phyloP scores from a whole-genome alignment of 92 coral and sea anemone species.

The Chrysogorgia sp. region DNA sequence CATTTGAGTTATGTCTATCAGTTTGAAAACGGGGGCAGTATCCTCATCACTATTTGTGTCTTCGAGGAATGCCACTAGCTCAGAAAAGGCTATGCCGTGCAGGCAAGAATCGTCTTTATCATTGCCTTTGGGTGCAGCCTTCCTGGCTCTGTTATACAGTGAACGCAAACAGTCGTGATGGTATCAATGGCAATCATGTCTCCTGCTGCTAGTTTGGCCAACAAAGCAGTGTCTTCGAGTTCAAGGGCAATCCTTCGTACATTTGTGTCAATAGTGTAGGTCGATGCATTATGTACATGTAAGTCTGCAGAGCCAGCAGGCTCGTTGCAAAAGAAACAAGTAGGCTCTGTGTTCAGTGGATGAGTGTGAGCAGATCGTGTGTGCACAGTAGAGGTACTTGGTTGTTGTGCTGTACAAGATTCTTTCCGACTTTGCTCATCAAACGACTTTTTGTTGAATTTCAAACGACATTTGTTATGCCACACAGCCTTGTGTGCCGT shows the following conservation, averaged over 20 bases:
- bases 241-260: too few species aligned
- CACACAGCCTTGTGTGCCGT: constrained; percentile 42
- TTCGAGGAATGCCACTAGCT: constrained; percentile 52
- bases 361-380: constrained; percentile 34
- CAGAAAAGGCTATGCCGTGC: constrained; percentile 56
- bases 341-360: constrained; percentile 30
- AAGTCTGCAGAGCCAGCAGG: constrained; percentile 37
- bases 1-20: constrained; percentile 46
- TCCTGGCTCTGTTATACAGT: constrained; percentile 52
- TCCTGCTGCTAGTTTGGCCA: constrained; percentile 56
- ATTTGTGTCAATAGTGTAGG: constrained; percentile 38
- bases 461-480: constrained; percentile 25
- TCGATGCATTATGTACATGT: constrained; percentile 32
- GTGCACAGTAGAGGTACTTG: constrained; percentile 4
- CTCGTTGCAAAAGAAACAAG: constrained; percentile 51
- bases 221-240: constrained; percentile 48
- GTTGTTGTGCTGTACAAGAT: constrained; percentile 17
- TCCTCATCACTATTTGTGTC: constrained; percentile 51
- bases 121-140: constrained; percentile 18
- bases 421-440: constrained; percentile 32
- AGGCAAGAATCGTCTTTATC: constrained; percentile 22
- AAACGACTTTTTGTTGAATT: constrained; percentile 30
- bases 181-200: constrained; percentile 60
- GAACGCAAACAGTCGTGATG: constrained; percentile 50
- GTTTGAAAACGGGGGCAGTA: constrained; percentile 48